Evolutionary conservation across 2,888 invertebrate species (phyloP), one percentile per base, ranked within the genome.

Genomic region (Drosophila pegasa): DNA sequence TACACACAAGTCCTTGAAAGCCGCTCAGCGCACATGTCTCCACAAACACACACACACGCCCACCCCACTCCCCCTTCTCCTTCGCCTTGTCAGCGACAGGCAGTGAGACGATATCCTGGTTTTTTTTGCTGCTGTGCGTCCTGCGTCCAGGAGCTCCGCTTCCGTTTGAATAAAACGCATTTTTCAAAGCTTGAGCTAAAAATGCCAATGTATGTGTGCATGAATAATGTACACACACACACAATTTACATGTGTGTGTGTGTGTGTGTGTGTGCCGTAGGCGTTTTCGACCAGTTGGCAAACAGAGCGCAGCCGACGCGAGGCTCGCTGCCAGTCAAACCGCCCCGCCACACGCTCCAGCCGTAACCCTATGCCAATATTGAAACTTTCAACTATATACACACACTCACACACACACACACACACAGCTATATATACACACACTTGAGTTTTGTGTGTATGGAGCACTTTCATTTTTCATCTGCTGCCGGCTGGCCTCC

Each of bases 321-420:
- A 69, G 52, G 38, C 55, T 65, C 50, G 64, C 45, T 55, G 75
- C 56, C 70, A 75, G 75, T 73, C 73, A 65, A 75, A 60, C 37
- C 56, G 33, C 37, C 51, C 0, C 45, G n/a, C 47, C 43, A 31
- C 16, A 20, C 47, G n/a, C 38, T 40, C 31, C 9, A 33, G 33
- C 47, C 27, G 58, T 66, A 75, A 58, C 67, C 61, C 78, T 65
- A 62, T 71, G 67, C 71, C 87, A 87, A 87, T 87, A 83, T 83
- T 81, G 83, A 83, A 83, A 83, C 83, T 87, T 87, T 83, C 82
- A 87, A 87, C 83, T 83, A 83, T 61, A 87, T 64, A 79, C 59
- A 75, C 59, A 55, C 27, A 20, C 51, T 33, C 31, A 50, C 33
- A 25, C 40, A 57, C 47, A 18, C 48, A 45, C 56, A 50, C 50